Percentiles rank a stretch among this genome's conserved stretches.
phyloP scores from a whole-genome alignment of 2,113 vertebrate genomes.

The Aphelocoma coerulescens region DNA sequence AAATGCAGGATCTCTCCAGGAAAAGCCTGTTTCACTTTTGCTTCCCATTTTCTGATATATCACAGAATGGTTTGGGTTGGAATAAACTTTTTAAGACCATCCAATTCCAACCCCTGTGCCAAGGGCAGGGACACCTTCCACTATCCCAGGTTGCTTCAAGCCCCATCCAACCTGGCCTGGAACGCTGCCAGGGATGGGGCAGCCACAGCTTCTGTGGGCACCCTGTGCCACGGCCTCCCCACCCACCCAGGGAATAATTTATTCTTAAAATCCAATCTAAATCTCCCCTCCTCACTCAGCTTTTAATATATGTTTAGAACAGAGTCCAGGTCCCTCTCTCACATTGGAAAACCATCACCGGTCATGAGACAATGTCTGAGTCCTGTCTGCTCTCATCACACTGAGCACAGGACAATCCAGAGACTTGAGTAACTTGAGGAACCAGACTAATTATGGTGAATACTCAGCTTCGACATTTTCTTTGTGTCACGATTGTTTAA shows the following conservation, averaged over 20 bases:
- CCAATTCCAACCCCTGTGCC: neutral
- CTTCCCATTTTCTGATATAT: neutral
- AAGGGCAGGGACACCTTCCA: neutral
- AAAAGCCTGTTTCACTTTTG: neutral
- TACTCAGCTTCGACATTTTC: neutral
- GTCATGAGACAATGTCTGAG: fast-evolving
- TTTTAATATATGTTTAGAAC: fast-evolving
- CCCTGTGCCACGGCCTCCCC: fast-evolving
- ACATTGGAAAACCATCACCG: fast-evolving
- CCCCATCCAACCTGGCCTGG: fast-evolving
- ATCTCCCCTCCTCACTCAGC: neutral
- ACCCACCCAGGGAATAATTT: neutral
- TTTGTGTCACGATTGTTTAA: slow-evolving; percentile 32
- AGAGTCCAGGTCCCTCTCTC: fast-evolving
- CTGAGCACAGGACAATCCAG: fast-evolving
- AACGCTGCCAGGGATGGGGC: neutral
- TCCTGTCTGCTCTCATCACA: neutral
- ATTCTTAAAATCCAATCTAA: neutral
- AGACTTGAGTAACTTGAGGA: neutral
- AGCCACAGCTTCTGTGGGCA: neutral
- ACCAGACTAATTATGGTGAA: neutral
- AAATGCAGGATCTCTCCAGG: neutral
- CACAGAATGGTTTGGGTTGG: neutral
- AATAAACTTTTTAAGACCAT: neutral
- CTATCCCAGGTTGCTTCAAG: fast-evolving